phyloP scores from a whole-genome alignment of 2,113 vertebrate genomes.

The Balaenoptera acutorostrata region DNA sequence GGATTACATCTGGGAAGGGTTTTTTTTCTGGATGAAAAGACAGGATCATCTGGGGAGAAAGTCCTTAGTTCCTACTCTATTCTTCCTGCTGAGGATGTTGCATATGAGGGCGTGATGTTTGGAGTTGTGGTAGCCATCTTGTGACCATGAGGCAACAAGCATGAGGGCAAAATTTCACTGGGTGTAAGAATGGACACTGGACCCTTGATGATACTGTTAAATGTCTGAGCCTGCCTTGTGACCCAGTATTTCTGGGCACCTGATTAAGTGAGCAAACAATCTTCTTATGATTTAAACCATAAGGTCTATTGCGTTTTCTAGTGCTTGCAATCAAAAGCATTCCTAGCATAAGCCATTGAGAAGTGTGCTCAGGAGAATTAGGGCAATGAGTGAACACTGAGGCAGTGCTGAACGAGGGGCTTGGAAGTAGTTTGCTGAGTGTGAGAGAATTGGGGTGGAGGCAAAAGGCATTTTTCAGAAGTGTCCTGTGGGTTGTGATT shows the following conservation, averaged over 20 bases:
- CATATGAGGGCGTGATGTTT: neutral
- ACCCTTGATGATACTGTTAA: neutral
- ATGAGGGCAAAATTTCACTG: neutral
- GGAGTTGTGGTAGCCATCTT: neutral
- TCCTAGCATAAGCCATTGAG: rapidly evolving
- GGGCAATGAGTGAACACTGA: no score
- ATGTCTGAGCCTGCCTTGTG: neutral
- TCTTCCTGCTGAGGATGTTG: neutral
- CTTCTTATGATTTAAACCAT: neutral
- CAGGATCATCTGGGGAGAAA: neutral
- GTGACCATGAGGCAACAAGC: neutral
- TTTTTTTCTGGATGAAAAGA: neutral
- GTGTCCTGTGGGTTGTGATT: neutral
- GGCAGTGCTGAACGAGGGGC: rapidly evolving
- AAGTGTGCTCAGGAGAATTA: neutral
- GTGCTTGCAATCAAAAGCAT: neutral
- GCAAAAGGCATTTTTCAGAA: neutral
- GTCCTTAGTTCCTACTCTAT: neutral
- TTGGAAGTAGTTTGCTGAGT: no score
- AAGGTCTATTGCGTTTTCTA: neutral
- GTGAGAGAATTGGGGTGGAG: neutral
- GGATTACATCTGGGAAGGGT: neutral
- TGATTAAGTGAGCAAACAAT: neutral
- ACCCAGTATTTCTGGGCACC: neutral
- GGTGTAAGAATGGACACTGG: neutral